Base-by-base conservation (phyloP, 2,113 vertebrate genomes). In the Forbesichthys agassizii region DNA sequence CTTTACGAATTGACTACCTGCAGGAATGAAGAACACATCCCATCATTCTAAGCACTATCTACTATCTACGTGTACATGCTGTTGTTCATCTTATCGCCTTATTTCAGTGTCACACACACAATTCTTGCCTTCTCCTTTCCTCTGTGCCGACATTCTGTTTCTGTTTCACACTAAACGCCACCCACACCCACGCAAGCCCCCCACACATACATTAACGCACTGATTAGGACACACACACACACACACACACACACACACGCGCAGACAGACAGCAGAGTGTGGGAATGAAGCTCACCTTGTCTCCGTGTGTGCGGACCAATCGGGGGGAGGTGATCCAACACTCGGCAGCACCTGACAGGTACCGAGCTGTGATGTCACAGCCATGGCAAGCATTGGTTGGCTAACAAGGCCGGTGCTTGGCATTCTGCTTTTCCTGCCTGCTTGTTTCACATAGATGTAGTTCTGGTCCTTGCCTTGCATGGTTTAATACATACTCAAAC, bases 331-430 rank as follows among this genome's bases (percentile, higher is more conserved):
- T 86, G 84, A 82, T 71, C 75, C 79, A 78, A 89, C 77, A 78
- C 56, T 66, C 62, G 53, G 57, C 52, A 73, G 77, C 67, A 68
- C 80, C 88, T 88, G 69, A 77, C 82, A 92, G 88, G 90, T 92
- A 92, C 86, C 78, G 68, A 10, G 73, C 86, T 87, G 84, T 84
- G 75, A 82, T 66, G 68, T 81, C 77, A 84, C 78, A 86, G 73
- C 65, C 64, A 88, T 86, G 84, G 60, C 89, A 91, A 87, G 71
- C 64, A 33, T 13, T 73, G 74, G 64, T 70, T 71, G 64, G 60
- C 16, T 11, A 75, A 33, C 48, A 71, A 48, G 58, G 48, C 80
- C 71, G 11, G 59, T 66, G 80, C 82, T 84, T 90, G 82, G 82
- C 84, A 78, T 79, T 49, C 51, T 73, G 18, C 59, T 73, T 48